Base-by-base conservation (phyloP, 64 coral and sea anemone species). In the Stichodactyla mertensii region DNA sequence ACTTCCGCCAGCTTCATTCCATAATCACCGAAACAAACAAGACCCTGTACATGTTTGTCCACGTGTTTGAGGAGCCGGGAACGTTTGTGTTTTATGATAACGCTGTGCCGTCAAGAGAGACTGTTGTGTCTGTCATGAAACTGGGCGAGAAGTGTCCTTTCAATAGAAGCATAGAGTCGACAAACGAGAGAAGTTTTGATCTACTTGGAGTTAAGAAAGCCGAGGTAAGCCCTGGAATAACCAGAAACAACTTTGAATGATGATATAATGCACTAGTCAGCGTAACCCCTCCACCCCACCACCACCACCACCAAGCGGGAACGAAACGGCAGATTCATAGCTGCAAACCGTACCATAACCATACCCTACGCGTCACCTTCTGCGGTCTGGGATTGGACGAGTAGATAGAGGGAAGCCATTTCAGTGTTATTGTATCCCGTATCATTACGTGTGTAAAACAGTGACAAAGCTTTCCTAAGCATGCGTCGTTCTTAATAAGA, bases 71-170 rank as follows among this genome's bases (percentile, higher is more conserved):
- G 4, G 90, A 99, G 58, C 86, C 61, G 62, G 97, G 97, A 71
- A 92, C 91, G 0, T 95, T 95, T 61, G 97, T 99, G 70, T 99
- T 99, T 79, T 99, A 99, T 56, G 97, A 99, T 52, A 99, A 99
- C 18, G 93, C 90, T 4, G 89, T 89, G 4, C 88, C 91, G n/a
- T 86, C 55, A 11, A 90, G 90, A 77, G 88, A 83, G 52, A 86
- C 77, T 8, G 90, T 99, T 14, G 93, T 95, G 1, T 89, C 84
- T 77, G 93, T 99, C 52, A 95, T 92, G 52, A 85, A 85, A 12
- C 85, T 53, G 5, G 97, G 89, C 23, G 61, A 55, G 24, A 87
- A 77, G 6, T 95, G 93, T 16, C 58, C 87, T 28, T 62, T 52
- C 28, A 54, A 78, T 16, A 59, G 55, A 28, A 85, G 52, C 45